Evolutionary conservation across 2,888 invertebrate genomes (phyloP).

Genomic region (Agrochola circellaris): DNA sequence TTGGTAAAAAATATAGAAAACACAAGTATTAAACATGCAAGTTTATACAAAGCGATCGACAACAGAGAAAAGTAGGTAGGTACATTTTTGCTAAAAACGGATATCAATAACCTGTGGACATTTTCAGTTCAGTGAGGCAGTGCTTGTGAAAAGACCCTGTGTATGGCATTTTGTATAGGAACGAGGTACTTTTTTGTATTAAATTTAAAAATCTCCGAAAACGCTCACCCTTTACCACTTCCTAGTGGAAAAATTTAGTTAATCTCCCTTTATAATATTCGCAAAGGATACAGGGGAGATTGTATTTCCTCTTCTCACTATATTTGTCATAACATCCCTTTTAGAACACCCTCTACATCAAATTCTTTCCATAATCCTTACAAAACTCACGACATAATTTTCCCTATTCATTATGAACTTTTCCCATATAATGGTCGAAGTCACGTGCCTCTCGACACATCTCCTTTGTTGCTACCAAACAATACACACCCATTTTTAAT

Average conservation of each 20-base stretch:
- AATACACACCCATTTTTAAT: slow-evolving; percentile 62
- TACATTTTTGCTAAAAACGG: background rate
- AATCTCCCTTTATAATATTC: background rate
- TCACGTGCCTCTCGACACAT: slow-evolving; percentile 78
- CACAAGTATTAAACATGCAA: too few species aligned
- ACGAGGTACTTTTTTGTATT: background rate
- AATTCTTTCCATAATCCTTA: slow-evolving; percentile 32
- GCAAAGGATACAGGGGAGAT: background rate
- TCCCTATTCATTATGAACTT: slow-evolving; percentile 79
- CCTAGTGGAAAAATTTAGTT: background rate
- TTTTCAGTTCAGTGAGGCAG: background rate
- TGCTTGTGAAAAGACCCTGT: too few species aligned
- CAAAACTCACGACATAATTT: slow-evolving; percentile 58
- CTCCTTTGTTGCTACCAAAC: slow-evolving; percentile 76
- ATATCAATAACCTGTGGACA: background rate
- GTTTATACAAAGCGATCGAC: too few species aligned
- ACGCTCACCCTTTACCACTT: background rate
- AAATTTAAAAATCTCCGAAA: background rate
- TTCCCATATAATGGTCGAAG: slow-evolving; percentile 74
- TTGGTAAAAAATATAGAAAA: too few species aligned
- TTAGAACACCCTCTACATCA: background rate
- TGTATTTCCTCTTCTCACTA: background rate
- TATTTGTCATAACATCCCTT: background rate
- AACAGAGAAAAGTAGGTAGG: too few species aligned
- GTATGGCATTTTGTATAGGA: too few species aligned